phyloP scores from a whole-genome alignment of 1,140 invertebrate species.

The Trialeurodes vaporariorum region DNA sequence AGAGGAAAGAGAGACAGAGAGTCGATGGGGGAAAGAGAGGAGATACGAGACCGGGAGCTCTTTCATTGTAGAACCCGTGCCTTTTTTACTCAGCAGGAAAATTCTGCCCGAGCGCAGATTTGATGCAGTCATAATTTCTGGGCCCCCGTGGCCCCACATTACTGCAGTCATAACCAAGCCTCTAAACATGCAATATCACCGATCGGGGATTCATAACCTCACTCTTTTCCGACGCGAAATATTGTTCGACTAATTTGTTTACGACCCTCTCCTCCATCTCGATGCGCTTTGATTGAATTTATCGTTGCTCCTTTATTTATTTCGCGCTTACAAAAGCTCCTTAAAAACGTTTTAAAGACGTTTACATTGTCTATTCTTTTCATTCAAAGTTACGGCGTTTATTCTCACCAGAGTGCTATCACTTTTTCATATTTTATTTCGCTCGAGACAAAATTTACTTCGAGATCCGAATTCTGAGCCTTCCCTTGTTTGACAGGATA shows the following conservation, averaged over 20 bases:
- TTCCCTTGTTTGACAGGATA: too few relatives aligned
- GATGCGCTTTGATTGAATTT: neutral
- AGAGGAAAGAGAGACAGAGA: too few relatives aligned
- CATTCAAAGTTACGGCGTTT: too few relatives aligned
- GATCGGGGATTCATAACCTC: neutral
- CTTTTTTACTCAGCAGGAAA: neutral
- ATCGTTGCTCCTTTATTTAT: neutral
- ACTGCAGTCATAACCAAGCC: neutral
- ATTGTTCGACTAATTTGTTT: neutral
- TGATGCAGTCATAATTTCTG: neutral
- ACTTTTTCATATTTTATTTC: too few relatives aligned
- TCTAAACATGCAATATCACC: neutral
- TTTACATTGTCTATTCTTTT: too few relatives aligned
- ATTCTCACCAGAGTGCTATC: too few relatives aligned
- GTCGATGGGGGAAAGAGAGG: too few relatives aligned
- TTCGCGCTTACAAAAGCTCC: too few relatives aligned
- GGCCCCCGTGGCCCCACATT: neutral
- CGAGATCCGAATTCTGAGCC: too few relatives aligned
- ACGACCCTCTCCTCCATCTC: neutral
- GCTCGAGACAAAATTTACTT: too few relatives aligned
- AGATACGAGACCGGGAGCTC: neutral
- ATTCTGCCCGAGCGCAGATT: neutral
- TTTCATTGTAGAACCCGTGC: neutral
- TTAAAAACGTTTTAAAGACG: too few relatives aligned
- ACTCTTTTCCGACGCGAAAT: neutral